Evolutionary conservation across 2,888 invertebrate species (phyloP).

Genomic region (Clostera curtula): DNA sequence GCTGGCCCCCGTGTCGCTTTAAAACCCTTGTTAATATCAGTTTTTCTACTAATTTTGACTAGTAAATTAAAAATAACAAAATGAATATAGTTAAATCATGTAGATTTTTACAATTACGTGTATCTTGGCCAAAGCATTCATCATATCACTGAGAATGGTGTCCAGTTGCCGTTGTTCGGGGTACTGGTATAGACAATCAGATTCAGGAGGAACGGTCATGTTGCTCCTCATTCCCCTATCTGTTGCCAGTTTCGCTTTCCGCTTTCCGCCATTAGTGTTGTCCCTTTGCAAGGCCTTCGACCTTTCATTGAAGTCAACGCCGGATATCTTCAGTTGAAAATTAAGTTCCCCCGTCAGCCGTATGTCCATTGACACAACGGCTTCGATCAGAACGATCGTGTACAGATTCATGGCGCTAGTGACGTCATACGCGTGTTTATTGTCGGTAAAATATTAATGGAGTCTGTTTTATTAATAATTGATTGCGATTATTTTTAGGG

Average conservation of each 20-base stretch:
- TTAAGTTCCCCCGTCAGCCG: slow-evolving; percentile 4
- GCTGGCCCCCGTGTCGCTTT: not conserved
- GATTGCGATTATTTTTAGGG: no score
- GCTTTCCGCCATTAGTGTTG: not conserved
- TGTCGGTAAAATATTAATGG: not conserved
- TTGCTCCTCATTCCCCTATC: slow-evolving; percentile 2
- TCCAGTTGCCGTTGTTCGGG: slow-evolving; percentile 30
- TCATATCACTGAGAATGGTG: slow-evolving; percentile 38
- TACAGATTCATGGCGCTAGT: not conserved
- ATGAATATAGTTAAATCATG: no score
- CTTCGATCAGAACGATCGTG: slow-evolving; percentile 1
- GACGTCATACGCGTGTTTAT: slow-evolving; percentile 1
- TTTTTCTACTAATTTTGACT: no score
- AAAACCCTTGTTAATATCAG: no score
- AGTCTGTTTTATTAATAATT: not conserved
- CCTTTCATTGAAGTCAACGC: not conserved
- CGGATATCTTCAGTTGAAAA: slow-evolving; percentile 9
- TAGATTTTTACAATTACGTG: no score
- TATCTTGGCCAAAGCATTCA: slow-evolving; percentile 41
- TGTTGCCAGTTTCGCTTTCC: not conserved
- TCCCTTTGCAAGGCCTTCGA: slow-evolving; percentile 2
- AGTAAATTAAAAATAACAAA: no score
- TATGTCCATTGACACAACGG: not conserved
- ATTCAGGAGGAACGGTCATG: slow-evolving; percentile 13
- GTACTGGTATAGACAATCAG: slow-evolving; percentile 33